Conservation (phyloP, 2,797 vertebrate species). For the Morus bassanus region DNA sequence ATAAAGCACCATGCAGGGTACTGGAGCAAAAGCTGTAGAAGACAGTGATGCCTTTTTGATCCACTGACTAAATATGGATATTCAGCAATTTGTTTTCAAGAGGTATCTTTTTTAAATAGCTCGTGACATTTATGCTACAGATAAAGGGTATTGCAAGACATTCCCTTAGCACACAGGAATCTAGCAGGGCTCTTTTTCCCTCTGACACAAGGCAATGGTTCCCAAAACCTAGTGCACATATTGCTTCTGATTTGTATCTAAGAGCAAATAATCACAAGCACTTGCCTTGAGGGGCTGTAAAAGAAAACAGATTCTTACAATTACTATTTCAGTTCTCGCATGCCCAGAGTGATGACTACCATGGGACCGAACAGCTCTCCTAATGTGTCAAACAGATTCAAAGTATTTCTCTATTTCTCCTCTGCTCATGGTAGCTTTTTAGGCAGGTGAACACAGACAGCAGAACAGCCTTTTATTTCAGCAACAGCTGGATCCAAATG, state of each 20-base stretch:
- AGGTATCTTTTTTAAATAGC: not conserved
- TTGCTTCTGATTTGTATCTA: not conserved
- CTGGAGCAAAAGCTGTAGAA: not conserved
- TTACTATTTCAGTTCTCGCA: not conserved
- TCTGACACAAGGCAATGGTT: fast-evolving
- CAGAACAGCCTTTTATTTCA: not conserved
- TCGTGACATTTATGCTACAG: not conserved
- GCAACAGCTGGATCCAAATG: not conserved
- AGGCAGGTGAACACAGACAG: not conserved
- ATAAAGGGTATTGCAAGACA: not conserved
- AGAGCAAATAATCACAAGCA: not conserved
- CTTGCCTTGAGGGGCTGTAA: not conserved
- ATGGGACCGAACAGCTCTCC: fast-evolving
- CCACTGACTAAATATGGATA: not conserved
- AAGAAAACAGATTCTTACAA: not conserved
- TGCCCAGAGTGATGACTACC: not conserved
- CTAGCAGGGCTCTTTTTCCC: not conserved
- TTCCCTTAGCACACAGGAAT: not conserved
- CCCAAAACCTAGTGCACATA: not conserved
- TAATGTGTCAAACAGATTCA: not conserved
- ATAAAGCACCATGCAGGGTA: not conserved
- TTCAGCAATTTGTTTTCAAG: not conserved
- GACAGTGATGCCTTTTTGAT: not conserved
- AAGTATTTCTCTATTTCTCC: not conserved
- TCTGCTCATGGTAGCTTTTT: not conserved